Evolutionary conservation across 2,888 invertebrate genomes (phyloP).

Genomic region (Thymelicus lineola): DNA sequence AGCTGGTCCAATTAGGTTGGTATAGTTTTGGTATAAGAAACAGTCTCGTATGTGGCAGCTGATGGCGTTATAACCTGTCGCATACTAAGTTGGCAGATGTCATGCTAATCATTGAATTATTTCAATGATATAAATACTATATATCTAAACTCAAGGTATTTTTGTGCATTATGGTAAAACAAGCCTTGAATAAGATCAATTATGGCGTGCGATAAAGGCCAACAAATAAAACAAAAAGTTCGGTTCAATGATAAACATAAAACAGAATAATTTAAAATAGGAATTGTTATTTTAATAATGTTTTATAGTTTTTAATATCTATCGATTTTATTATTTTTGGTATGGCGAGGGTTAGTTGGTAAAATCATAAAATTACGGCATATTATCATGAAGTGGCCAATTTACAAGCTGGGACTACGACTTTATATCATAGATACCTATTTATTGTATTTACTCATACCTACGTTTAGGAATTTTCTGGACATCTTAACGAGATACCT

Average conservation of each 20-base stretch:
- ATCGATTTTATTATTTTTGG: too few relatives aligned
- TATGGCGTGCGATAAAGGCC: neutral
- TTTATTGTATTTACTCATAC: neutral
- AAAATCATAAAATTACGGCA: too few relatives aligned
- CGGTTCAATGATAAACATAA: too few relatives aligned
- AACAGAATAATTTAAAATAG: too few relatives aligned
- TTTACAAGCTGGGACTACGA: too few relatives aligned
- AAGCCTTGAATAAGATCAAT: neutral
- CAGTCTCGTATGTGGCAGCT: neutral
- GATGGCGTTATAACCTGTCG: neutral
- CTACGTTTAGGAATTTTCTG: neutral
- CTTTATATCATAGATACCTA: too few relatives aligned
- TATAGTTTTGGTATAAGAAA: neutral
- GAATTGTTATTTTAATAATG: too few relatives aligned
- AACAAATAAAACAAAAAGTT: too few relatives aligned
- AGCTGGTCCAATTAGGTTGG: neutral
- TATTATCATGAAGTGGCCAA: too few relatives aligned
- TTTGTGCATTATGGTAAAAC: neutral
- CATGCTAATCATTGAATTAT: neutral
- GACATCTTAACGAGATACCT: neutral
- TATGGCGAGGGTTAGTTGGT: too few relatives aligned
- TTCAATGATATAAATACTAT: neutral
- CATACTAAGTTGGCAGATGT: constrained; percentile 2
- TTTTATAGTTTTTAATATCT: too few relatives aligned
- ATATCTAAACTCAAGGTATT: neutral